These are phyloP conservation scores for Cryptotermes secundus DNA, from an alignment of 1,140 invertebrate species.

Conservation along the genomic window DNA sequence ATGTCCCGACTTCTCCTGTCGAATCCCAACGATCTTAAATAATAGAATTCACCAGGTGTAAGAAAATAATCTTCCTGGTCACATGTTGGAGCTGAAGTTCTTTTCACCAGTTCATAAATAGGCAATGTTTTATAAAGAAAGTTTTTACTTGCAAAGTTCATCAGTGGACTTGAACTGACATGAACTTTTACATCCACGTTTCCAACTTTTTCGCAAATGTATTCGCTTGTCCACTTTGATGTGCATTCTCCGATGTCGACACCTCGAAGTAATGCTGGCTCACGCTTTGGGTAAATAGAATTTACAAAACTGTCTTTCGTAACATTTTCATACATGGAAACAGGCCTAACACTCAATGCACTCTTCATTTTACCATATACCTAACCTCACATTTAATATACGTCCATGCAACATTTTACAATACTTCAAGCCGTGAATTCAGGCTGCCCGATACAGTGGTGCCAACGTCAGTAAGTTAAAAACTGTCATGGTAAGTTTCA, in stretches of 20 bases:
- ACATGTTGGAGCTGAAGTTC: constrained; percentile 44
- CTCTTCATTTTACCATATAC: neutral
- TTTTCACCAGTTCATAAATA: constrained; percentile 51
- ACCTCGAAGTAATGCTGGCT: constrained; percentile 52
- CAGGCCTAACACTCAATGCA: neutral
- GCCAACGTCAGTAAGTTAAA: too few species aligned
- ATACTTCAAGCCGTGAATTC: too few species aligned
- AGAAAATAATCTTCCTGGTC: constrained; percentile 47
- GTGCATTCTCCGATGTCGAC: constrained; percentile 54
- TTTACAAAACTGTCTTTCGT: constrained; percentile 13
- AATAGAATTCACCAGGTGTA: constrained; percentile 53
- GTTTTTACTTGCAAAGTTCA: constrained; percentile 61
- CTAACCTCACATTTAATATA: neutral
- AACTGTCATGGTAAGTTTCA: too few species aligned
- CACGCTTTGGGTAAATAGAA: constrained; percentile 27
- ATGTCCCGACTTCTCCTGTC: constrained; percentile 55
- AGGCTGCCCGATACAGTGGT: too few species aligned
- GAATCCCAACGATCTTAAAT: constrained; percentile 56
- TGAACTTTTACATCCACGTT: constrained; percentile 55
- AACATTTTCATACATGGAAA: constrained; percentile 24
- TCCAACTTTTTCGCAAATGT: constrained; percentile 49
- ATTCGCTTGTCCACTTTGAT: constrained; percentile 54
- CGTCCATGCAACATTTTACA: too few species aligned
- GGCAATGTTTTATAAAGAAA: constrained; percentile 57
- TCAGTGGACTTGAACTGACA: constrained; percentile 47